Conservation (phyloP, 1,140 invertebrate genomes). For the Nixonia krombeini region DNA sequence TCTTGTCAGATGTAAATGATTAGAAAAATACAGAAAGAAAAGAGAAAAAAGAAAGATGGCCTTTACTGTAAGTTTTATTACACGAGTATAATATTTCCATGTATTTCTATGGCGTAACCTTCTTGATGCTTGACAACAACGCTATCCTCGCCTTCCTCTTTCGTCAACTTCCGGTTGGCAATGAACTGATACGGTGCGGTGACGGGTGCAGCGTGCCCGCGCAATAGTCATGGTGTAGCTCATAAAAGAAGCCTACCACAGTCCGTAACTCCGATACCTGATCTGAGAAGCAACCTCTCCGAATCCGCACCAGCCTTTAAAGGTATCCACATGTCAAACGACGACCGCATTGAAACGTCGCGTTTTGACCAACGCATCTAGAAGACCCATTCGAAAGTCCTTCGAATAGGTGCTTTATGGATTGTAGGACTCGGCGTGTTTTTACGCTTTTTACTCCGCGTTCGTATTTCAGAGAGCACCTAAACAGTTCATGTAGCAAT, state of each 20-base stretch:
- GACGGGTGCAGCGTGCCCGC: slow-evolving; percentile 72
- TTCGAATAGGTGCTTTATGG: slow-evolving; percentile 45
- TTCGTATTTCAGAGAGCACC: no score
- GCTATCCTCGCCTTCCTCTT: slow-evolving; percentile 67
- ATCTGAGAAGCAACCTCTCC: slow-evolving; percentile 84
- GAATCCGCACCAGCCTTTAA: slow-evolving; percentile 75
- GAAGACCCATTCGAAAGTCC: slow-evolving; percentile 28
- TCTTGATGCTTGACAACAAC: slow-evolving; percentile 71
- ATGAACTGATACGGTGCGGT: slow-evolving; percentile 59
- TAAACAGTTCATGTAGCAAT: no score
- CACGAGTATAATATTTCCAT: slow-evolving; percentile 63
- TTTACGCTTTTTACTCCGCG: slow-evolving; percentile 13
- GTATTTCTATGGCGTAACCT: slow-evolving; percentile 70
- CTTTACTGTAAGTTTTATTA: slow-evolving; percentile 21
- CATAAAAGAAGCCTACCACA: slow-evolving; percentile 86
- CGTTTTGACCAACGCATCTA: slow-evolving; percentile 15
- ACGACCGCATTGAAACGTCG: slow-evolving; percentile 3
- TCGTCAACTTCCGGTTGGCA: slow-evolving; percentile 62
- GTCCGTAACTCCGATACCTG: slow-evolving; percentile 84
- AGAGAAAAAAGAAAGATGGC: slow-evolving; percentile 31
- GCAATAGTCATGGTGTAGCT: slow-evolving; percentile 87
- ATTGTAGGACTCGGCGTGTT: slow-evolving; percentile 27
- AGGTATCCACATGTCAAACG: no score
- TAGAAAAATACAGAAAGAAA: slow-evolving; percentile 2
- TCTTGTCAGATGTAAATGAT: not conserved